Conservation (phyloP, 2,113 vertebrate genomes). For the Fukomys damarensis region DNA sequence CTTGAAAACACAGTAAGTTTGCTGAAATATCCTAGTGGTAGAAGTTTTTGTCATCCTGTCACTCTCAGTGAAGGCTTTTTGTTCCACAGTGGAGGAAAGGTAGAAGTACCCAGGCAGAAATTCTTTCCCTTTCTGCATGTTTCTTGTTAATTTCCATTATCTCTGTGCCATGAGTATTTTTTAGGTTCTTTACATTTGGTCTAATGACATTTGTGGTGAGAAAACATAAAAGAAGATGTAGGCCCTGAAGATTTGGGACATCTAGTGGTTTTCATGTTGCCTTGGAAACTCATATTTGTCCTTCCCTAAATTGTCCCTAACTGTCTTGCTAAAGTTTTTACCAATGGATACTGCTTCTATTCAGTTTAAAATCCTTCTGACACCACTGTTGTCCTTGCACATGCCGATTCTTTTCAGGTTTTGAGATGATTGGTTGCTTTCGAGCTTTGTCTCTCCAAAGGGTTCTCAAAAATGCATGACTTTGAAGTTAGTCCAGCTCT, state of each 20-base stretch:
- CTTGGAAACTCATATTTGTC: neutral
- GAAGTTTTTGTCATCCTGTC: neutral
- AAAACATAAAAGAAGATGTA: neutral
- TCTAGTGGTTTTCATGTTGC: neutral
- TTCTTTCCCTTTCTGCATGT: neutral
- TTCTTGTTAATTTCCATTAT: neutral
- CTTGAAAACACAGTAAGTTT: neutral
- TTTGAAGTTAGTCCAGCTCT: neutral
- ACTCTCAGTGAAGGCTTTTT: neutral
- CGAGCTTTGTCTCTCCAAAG: neutral
- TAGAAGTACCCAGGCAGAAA: neutral
- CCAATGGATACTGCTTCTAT: neutral
- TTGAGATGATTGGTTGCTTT: neutral
- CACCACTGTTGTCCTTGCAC: neutral
- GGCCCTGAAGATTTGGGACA: no score
- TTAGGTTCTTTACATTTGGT: neutral
- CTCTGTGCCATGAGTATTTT: neutral
- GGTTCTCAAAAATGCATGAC: neutral
- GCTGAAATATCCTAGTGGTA: neutral
- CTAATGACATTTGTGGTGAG: neutral
- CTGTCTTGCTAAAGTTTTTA: neutral
- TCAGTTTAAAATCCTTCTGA: neutral
- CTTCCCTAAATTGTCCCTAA: neutral
- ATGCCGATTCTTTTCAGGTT: neutral
- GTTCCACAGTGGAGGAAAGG: neutral